Percentiles rank a stretch among this genome's conserved stretches.
Conservation (phyloP, 2,888 invertebrate genomes). For the Rhorus exstirpatorius region DNA sequence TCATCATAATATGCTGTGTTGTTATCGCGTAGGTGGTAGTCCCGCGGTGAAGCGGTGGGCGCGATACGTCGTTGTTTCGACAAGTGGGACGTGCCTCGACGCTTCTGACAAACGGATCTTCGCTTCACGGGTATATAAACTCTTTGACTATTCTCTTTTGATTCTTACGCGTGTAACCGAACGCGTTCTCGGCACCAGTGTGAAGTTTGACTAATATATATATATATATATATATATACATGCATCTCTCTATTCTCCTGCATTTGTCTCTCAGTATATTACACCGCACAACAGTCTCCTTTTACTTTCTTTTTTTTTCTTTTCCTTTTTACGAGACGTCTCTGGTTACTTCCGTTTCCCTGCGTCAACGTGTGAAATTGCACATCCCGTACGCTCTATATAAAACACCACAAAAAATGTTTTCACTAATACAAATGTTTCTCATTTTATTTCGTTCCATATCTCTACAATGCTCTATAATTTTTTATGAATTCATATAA, state of each 20-base stretch:
- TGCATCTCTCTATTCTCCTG: constrained; percentile 26
- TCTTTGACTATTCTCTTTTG: constrained; percentile 48
- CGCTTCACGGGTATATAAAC: constrained; percentile 65
- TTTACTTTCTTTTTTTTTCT: constrained; percentile 59
- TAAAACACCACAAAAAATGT: constrained; percentile 16
- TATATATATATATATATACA: neutral
- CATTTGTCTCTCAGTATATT: constrained; percentile 16
- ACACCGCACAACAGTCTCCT: constrained; percentile 41
- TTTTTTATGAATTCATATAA: no score
- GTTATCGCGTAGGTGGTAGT: constrained; percentile 65
- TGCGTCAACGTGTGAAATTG: constrained; percentile 27
- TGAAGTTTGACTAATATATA: no score
- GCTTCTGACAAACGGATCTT: constrained; percentile 64
- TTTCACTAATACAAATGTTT: constrained; percentile 9
- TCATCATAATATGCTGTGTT: constrained; percentile 58
- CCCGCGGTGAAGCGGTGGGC: constrained; percentile 52
- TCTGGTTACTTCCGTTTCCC: constrained; percentile 45
- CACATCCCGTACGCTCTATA: neutral
- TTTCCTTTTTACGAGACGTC: constrained; percentile 40
- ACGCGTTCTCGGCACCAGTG: constrained; percentile 3
- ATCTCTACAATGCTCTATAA: no score
- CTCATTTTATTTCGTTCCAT: constrained; percentile 20
- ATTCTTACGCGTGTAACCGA: constrained; percentile 33
- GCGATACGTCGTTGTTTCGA: constrained; percentile 55
- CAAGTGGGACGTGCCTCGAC: constrained; percentile 63